Percentiles rank a stretch among this genome's conserved stretches.
Conservation (phyloP, 1,140 invertebrate species). For the Dolichoris vasculosae region DNA sequence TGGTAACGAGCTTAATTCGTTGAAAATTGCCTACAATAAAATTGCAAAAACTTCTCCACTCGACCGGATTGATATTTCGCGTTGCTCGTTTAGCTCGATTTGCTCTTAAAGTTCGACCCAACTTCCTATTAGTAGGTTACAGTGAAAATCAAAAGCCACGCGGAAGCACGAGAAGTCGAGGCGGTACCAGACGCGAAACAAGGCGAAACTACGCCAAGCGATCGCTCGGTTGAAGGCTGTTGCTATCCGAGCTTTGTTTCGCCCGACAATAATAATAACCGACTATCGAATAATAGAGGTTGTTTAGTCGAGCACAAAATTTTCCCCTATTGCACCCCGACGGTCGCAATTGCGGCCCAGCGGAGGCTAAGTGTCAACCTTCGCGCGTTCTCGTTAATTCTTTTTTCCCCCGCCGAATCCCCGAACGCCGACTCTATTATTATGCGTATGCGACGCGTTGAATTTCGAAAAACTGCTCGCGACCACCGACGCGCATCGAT, state of each 20-base stretch:
- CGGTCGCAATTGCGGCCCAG: neutral
- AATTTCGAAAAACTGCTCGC: neutral
- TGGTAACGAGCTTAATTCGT: neutral
- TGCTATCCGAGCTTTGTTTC: slow-evolving; percentile 7
- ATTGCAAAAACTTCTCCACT: neutral
- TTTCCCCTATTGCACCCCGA: neutral
- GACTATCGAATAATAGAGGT: neutral
- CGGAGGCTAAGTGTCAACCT: neutral
- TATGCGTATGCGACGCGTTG: slow-evolving; percentile 1
- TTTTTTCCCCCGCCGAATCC: neutral
- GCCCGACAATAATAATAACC: slow-evolving; percentile 15
- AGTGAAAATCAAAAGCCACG: neutral
- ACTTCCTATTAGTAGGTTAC: neutral
- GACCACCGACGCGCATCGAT: neutral
- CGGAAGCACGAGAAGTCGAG: neutral
- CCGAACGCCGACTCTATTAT: neutral
- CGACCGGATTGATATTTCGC: neutral
- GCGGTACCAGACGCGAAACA: neutral
- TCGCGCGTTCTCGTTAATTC: slow-evolving; percentile 1
- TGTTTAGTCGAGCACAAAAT: slow-evolving; percentile 8
- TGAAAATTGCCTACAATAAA: neutral
- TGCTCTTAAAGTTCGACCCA: neutral
- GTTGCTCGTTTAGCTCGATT: neutral
- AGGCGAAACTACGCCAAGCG: neutral
- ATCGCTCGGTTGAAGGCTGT: neutral